Evolutionary conservation across 2,797 vertebrate species (phyloP).

Genomic region (Clarias laeviceps): DNA sequence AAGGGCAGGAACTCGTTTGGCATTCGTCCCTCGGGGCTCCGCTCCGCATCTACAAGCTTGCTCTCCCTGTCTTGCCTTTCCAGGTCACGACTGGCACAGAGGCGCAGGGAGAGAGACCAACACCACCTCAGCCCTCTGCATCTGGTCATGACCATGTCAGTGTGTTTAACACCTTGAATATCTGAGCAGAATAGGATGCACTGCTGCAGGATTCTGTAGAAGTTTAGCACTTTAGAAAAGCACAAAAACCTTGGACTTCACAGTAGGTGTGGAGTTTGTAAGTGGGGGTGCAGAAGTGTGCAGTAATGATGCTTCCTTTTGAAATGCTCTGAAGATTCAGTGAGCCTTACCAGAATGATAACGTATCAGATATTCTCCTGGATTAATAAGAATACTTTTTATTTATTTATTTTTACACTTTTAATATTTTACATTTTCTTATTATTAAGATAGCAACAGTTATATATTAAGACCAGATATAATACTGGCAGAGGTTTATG

Average conservation of each 20-base stretch:
- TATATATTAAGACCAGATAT: background rate
- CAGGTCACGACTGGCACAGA: conserved; percentile 86
- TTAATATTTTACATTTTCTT: background rate
- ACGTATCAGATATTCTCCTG: background rate
- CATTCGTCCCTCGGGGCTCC: conserved; percentile 71
- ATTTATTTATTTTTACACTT: background rate
- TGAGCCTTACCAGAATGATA: too few species aligned
- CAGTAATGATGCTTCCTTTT: background rate
- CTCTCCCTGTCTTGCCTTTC: conserved; percentile 88
- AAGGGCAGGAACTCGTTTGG: conserved; percentile 67
- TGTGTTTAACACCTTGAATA: background rate
- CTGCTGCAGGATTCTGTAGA: background rate
- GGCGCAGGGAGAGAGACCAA: conserved; percentile 83
- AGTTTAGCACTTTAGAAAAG: background rate
- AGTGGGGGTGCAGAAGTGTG: background rate
- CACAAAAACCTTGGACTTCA: background rate
- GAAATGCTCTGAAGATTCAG: background rate
- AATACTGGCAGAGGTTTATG: too few species aligned
- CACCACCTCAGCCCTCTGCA: conserved; percentile 80
- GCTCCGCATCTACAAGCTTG: conserved; percentile 83
- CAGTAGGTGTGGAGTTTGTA: background rate
- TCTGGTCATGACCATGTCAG: conserved; percentile 64
- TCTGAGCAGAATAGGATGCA: background rate
- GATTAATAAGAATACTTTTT: background rate
- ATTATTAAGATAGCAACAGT: background rate